Evolutionary conservation across 2,797 vertebrate species (phyloP), one percentile per base, ranked within the genome.

Genomic region (Cynodonichthys magdalenae): DNA sequence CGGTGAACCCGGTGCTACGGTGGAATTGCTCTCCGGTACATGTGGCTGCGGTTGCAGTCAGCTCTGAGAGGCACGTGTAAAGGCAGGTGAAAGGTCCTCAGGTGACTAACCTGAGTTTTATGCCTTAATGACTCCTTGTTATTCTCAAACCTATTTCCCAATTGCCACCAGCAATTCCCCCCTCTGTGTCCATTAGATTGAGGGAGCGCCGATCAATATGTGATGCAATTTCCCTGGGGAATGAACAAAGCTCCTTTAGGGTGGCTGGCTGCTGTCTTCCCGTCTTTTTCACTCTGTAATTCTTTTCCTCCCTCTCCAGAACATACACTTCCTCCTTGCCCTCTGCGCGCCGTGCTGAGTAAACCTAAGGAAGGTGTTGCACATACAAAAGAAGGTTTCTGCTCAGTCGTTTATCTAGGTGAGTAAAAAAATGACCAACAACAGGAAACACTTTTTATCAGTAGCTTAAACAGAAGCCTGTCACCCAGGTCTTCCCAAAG

Each of bases 41-140:
- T 12, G 71, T 14, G 24, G 63, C 60, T 10, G 59, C 3, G 28
- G 51, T 44, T 5, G 52, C 49, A 28, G 69, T 46, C 54, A 11
- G 53, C 66, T 12, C 58, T 41, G 59, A 64, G 56, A 74, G 67
- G 59, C 58, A 60, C 39, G 68, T 62, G 68, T 68, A 70, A 57
- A 77, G 79, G 69, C 79, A 71, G 75, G 83, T 85, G 82, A 83
- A 77, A 87, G 86, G 87, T 84, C 81, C 71, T 83, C 78, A 83
- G 79, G 81, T 89, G 82, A 81, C 81, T 74, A 83, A 83, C 84
- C 86, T 70, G 72, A 31, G 77, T 83, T 86, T 88, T 84, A 90
- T 87, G 81, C 88, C 84, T 91, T 89, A 87, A 89, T 90, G 90
- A 89, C 85, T 88, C 87, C 84, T 86, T 87, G 90, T 90, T 89